A percentile compares a stretch with the other conserved stretches of the same genome.
Conservation (phyloP, 2,113 vertebrate genomes). For the Gnathonemus echidnorhynchus region DNA sequence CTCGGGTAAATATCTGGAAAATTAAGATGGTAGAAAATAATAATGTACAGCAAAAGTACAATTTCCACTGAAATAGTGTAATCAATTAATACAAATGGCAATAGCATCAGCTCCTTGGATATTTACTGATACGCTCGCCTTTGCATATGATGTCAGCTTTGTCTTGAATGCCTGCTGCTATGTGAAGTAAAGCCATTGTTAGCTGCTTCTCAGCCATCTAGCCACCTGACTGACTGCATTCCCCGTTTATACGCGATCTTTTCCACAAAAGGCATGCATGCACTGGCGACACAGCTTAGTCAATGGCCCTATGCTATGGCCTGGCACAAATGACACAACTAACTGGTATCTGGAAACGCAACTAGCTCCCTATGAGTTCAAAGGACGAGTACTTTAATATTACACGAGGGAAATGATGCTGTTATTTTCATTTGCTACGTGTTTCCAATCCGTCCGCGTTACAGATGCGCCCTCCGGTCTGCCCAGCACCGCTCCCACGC, state of each 20-base stretch:
- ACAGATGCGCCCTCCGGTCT: slow-evolving; percentile 4
- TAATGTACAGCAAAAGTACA: neutral
- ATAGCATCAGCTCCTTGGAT: neutral
- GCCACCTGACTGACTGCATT: neutral
- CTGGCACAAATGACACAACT: neutral
- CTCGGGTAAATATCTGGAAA: neutral
- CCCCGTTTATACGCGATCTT: neutral
- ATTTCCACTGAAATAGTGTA: neutral
- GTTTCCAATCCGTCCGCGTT: neutral
- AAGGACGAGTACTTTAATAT: neutral
- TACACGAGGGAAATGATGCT: neutral
- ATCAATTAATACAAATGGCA: neutral
- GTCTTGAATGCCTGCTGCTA: neutral
- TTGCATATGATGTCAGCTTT: neutral
- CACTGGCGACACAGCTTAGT: neutral
- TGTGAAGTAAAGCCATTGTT: neutral
- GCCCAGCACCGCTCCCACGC: slow-evolving; percentile 17
- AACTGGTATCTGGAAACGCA: neutral
- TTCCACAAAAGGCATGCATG: neutral
- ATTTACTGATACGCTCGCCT: neutral
- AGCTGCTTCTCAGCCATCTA: neutral
- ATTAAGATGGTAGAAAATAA: neutral
- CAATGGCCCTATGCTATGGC: neutral
- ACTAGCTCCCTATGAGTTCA: neutral
- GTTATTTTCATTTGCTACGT: neutral